A percentile compares a stretch with the other conserved stretches of the same genome.
These are phyloP conservation scores for Enteromius mattozi DNA, from an alignment of 2,797 vertebrate species.

Conservation along the genomic window DNA sequence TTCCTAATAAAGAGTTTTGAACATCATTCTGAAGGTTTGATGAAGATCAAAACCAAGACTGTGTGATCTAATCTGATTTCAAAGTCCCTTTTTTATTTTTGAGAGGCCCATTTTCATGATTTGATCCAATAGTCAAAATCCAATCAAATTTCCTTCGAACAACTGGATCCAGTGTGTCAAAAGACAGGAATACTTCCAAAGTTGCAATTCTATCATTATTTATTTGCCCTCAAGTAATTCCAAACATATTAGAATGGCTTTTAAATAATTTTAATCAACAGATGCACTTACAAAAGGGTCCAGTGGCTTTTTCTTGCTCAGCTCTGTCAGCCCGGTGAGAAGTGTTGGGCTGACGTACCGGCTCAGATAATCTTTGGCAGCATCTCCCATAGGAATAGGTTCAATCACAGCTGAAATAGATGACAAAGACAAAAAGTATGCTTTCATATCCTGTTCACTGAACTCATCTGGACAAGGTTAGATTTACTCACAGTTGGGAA, in stretches of 20 bases:
- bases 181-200: background rate
- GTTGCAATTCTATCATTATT: background rate
- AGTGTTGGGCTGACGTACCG: slow-evolving; percentile 85
- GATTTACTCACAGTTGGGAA: slow-evolving; percentile 85
- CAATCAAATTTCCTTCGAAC: background rate
- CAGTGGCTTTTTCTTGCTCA: slow-evolving; percentile 90
- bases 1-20: background rate
- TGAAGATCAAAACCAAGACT: background rate
- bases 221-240: background rate
- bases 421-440: background rate
- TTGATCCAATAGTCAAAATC: background rate
- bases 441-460: background rate
- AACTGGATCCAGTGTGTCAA: background rate
- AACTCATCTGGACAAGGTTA: background rate
- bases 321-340: slow-evolving; percentile 86
- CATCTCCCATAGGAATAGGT: slow-evolving; percentile 80
- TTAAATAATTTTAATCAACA: background rate
- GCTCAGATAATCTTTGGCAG: slow-evolving; percentile 86
- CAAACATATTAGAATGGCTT: background rate
- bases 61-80: background rate
- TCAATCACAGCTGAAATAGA: slow-evolving; percentile 80
- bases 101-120: background rate
- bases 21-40: background rate
- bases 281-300: slow-evolving; percentile 85
- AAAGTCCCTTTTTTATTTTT: background rate